phyloP scores from a whole-genome alignment of 2,113 vertebrate species.

The Columba livia region DNA sequence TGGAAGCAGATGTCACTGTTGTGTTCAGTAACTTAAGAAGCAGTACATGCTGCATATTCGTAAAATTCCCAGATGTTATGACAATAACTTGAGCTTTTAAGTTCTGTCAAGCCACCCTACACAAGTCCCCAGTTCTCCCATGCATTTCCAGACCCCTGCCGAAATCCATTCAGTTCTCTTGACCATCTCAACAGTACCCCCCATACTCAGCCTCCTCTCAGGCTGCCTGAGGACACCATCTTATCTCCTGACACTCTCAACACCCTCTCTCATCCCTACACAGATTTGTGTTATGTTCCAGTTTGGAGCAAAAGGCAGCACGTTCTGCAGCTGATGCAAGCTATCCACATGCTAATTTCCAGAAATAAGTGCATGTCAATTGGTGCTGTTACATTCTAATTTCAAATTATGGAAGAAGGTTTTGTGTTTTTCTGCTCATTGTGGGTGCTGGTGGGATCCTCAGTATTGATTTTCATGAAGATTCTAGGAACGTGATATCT shows the following conservation, averaged over 20 bases:
- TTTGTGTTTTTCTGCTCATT: not conserved
- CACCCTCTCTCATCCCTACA: not conserved
- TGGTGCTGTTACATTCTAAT: not conserved
- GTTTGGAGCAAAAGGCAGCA: not conserved
- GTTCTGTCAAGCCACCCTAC: not conserved
- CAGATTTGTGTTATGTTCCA: not conserved
- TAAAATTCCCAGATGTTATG: not conserved
- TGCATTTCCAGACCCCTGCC: not conserved
- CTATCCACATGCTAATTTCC: not conserved
- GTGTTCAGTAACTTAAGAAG: not conserved
- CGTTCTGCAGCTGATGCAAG: not conserved
- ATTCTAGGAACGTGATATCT: not conserved
- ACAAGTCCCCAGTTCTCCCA: not conserved
- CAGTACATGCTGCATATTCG: not conserved
- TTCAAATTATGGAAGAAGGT: not conserved
- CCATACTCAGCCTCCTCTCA: not conserved
- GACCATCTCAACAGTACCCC: not conserved
- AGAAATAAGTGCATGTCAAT: not conserved
- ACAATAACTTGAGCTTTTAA: not conserved
- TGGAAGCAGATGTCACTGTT: not conserved
- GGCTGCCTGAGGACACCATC: not conserved
- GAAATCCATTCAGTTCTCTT: not conserved
- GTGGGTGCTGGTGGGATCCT: not conserved
- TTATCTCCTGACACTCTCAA: not conserved
- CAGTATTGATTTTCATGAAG: not conserved